Conservation (phyloP, 2,113 vertebrate species). For the Chitala chitala region DNA sequence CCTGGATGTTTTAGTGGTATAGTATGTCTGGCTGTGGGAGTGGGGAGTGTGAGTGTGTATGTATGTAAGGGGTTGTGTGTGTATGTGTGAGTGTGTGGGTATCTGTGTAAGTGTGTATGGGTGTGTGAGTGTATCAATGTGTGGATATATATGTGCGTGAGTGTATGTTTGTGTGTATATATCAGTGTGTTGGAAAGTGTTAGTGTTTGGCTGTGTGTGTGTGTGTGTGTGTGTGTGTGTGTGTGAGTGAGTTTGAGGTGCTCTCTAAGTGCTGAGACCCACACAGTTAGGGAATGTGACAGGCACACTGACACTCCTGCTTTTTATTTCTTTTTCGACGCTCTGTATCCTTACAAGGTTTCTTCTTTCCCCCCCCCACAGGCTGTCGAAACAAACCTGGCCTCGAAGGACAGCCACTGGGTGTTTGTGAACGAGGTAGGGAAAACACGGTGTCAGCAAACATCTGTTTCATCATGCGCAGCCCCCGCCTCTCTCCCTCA, state of each 20-base stretch:
- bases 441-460: conserved; percentile 16
- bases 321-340: neutral
- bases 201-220: too few relatives aligned
- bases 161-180: neutral
- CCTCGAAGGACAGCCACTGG: conserved; percentile 98
- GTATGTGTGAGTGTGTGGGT: too few relatives aligned
- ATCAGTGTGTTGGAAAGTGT: too few relatives aligned
- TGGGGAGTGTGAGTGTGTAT: too few relatives aligned
- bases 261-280: neutral
- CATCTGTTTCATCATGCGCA: neutral
- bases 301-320: neutral
- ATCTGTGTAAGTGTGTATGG: too few relatives aligned
- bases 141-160: too few relatives aligned
- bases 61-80: too few relatives aligned
- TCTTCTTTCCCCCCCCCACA: conserved; percentile 53
- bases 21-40: too few relatives aligned
- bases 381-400: conserved; percentile 97
- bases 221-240: neutral
- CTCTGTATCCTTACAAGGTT: neutral
- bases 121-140: too few relatives aligned
- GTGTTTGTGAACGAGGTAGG: conserved; percentile 97
- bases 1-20: too few relatives aligned
- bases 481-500: neutral
- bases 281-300: neutral
- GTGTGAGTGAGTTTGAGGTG: neutral